Evolutionary conservation across 1,140 invertebrate species (phyloP).

Genomic region (Drosophila busckii): DNA sequence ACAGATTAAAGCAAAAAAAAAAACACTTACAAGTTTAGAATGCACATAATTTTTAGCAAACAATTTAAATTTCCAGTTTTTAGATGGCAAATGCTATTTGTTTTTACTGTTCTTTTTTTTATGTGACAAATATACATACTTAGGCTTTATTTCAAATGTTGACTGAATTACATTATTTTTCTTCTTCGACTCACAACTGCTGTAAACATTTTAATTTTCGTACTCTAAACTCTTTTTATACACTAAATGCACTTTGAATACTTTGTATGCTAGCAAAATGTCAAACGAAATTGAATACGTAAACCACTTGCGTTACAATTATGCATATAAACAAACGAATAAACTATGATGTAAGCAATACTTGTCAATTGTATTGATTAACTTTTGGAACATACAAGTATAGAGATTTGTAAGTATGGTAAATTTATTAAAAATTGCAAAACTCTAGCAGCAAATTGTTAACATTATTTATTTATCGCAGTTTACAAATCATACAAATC

Average conservation of each 20-base stretch:
- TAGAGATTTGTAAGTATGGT: too few species aligned
- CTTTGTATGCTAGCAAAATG: conserved; percentile 61
- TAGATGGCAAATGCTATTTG: too few species aligned
- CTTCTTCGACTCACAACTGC: conserved; percentile 14
- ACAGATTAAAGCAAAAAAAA: not conserved
- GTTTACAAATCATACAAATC: conserved; percentile 37
- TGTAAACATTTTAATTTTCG: conserved; percentile 31
- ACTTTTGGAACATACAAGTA: too few species aligned
- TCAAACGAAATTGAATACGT: conserved; percentile 62
- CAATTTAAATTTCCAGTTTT: too few species aligned
- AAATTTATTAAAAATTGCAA: too few species aligned
- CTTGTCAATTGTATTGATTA: not conserved
- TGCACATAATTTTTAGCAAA: conserved; percentile 33
- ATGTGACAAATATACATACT: too few species aligned
- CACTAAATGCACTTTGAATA: conserved; percentile 54
- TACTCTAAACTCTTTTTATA: conserved; percentile 4
- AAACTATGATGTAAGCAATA: conserved; percentile 63
- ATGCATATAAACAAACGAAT: conserved; percentile 72
- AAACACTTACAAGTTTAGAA: conserved; percentile 20
- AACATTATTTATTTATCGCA: conserved; percentile 1
- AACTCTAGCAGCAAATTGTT: too few species aligned
- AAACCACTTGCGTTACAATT: conserved; percentile 61
- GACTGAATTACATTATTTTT: too few species aligned
- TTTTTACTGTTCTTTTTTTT: too few species aligned
- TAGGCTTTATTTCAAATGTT: too few species aligned